Percentiles rank a stretch among this genome's conserved stretches.
Conservation (phyloP, 2,797 vertebrate genomes). For the Toxotes lorentzi region DNA sequence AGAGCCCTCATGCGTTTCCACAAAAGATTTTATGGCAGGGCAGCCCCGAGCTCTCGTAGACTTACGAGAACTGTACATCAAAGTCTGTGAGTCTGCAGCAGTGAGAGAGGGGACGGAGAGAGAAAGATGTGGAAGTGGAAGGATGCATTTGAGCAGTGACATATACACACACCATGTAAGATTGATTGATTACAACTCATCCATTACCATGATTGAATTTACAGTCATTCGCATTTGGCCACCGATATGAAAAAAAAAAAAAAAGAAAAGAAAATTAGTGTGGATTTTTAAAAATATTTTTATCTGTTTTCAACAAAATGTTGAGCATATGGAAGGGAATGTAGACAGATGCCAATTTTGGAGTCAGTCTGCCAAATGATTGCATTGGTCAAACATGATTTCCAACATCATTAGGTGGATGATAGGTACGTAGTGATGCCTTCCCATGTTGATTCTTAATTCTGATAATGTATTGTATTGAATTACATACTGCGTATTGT, state of each 20-base stretch:
- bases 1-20: slow-evolving; percentile 32
- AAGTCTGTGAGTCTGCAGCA: slow-evolving; percentile 52
- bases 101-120: slow-evolving; percentile 15
- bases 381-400: slow-evolving; percentile 23
- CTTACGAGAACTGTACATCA: slow-evolving; percentile 54
- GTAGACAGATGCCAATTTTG: slow-evolving; percentile 11
- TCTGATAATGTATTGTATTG: background rate
- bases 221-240: slow-evolving; percentile 31
- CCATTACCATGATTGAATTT: slow-evolving; percentile 47
- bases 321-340: slow-evolving; percentile 12
- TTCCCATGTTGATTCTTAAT: slow-evolving; percentile 13
- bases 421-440: background rate
- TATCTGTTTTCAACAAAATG: background rate
- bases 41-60: slow-evolving; percentile 40
- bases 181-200: slow-evolving; percentile 46
- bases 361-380: slow-evolving; percentile 22
- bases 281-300: background rate
- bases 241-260: background rate
- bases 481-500: background rate
- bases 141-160: background rate
- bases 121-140: slow-evolving; percentile 10
- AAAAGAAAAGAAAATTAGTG: background rate
- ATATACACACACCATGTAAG: slow-evolving; percentile 12
- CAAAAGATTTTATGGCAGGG: slow-evolving; percentile 41
- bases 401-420: slow-evolving; percentile 25